phyloP scores from a whole-genome alignment of 2,797 vertebrate species.

The Champsocephalus esox region DNA sequence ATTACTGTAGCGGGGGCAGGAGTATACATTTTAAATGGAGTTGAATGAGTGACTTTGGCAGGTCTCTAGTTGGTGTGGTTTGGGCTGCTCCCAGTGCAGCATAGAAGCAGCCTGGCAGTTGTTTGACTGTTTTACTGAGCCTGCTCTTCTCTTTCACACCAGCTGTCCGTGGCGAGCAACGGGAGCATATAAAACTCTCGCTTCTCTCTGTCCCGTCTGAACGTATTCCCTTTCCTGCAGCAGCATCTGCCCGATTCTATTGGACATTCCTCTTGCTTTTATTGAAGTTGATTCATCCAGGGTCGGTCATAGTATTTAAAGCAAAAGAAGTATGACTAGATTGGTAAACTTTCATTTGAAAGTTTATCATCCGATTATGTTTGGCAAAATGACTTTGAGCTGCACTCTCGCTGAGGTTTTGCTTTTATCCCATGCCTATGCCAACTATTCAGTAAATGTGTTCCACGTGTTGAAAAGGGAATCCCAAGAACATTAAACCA shows the following conservation, averaged over 20 bases:
- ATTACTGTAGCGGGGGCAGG: constrained; percentile 55
- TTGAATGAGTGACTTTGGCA: constrained; percentile 80
- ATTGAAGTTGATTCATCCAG: constrained; percentile 70
- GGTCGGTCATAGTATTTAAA: constrained; percentile 53
- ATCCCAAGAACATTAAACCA: constrained; percentile 73
- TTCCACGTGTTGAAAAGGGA: constrained; percentile 76
- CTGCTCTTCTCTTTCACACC: constrained; percentile 66
- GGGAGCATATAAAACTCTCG: constrained; percentile 46
- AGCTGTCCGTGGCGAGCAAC: constrained; percentile 57
- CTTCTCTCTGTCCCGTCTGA: constrained; percentile 54
- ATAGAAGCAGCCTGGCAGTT: constrained; percentile 77
- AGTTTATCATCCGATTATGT: constrained; percentile 65
- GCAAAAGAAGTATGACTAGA: constrained; percentile 41
- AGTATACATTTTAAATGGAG: constrained; percentile 70
- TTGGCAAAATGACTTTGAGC: constrained; percentile 60
- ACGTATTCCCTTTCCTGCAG: constrained; percentile 42
- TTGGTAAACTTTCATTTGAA: constrained; percentile 68
- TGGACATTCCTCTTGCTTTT: constrained; percentile 61
- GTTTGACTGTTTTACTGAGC: constrained; percentile 60
- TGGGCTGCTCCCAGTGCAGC: constrained; percentile 73
- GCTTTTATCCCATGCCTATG: constrained; percentile 54
- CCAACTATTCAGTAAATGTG: constrained; percentile 65
- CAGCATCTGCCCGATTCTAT: constrained; percentile 62
- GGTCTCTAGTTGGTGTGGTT: constrained; percentile 79
- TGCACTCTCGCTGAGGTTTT: constrained; percentile 40